These are phyloP conservation scores for Cyanocitta stelleri DNA, from an alignment of 2,113 vertebrate species.

Conservation along the genomic window DNA sequence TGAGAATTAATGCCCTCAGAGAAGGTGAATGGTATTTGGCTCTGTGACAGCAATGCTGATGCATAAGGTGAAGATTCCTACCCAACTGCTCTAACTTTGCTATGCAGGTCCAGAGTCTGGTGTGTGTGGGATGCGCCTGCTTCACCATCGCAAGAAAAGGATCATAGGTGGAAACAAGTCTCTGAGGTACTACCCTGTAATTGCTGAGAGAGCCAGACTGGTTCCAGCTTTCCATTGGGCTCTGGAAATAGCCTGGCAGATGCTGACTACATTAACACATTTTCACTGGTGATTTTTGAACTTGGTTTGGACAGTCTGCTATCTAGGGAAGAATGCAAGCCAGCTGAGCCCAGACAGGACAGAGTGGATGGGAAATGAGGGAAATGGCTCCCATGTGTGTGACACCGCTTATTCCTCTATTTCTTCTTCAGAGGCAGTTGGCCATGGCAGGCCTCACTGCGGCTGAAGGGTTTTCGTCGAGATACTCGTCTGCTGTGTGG, in stretches of 20 bases:
- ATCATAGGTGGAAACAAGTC: slow-evolving; percentile 80
- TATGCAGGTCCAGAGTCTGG: slow-evolving; percentile 36
- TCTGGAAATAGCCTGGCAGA: neutral
- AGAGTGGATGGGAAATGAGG: neutral
- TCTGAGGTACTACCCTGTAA: slow-evolving; percentile 69
- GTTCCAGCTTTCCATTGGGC: neutral
- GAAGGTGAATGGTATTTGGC: neutral
- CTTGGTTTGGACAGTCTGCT: neutral
- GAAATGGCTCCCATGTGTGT: neutral
- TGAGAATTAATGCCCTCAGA: neutral
- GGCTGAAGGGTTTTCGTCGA: slow-evolving; percentile 74
- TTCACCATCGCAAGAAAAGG: slow-evolving; percentile 71
- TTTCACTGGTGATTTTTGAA: neutral
- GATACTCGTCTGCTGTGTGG: slow-evolving; percentile 81
- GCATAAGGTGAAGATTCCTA: neutral
- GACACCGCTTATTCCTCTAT: neutral
- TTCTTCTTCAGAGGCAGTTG: slow-evolving; percentile 76
- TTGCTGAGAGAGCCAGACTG: neutral
- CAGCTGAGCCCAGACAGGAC: neutral
- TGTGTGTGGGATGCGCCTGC: slow-evolving; percentile 61
- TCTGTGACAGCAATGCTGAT: neutral
- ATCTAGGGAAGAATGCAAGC: neutral
- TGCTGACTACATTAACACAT: neutral
- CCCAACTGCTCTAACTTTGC: neutral
- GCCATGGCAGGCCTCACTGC: slow-evolving; percentile 89